Conservation (phyloP, 2,113 vertebrate genomes). For the Lepisosteus oculatus region DNA sequence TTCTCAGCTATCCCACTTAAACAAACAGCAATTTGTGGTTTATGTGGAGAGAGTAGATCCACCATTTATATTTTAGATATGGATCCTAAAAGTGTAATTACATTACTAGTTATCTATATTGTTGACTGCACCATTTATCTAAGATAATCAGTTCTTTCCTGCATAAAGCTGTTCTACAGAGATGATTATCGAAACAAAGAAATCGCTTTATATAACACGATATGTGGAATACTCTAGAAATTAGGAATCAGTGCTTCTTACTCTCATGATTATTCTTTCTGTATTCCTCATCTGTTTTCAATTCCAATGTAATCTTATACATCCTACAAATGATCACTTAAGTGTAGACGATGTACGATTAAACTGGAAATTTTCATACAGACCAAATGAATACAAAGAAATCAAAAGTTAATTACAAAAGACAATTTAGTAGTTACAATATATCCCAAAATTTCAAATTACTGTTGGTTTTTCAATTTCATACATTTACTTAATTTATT, state of each 20-base stretch:
- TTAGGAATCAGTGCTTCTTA: neutral
- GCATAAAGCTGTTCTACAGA: too few species aligned
- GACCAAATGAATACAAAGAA: conserved; percentile 6
- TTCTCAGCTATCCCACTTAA: too few species aligned
- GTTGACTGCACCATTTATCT: too few species aligned
- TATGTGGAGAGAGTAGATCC: too few species aligned
- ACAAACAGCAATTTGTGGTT: too few species aligned
- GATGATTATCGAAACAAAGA: neutral
- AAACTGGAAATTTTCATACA: neutral
- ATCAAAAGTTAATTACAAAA: conserved; percentile 4
- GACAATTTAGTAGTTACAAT: conserved; percentile 5
- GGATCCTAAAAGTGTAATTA: too few species aligned
- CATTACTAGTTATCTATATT: too few species aligned
- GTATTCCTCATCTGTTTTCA: too few species aligned
- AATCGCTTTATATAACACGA: neutral
- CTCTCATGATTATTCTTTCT: neutral
- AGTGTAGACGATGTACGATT: neutral
- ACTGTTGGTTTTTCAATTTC: conserved; percentile 6
- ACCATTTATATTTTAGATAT: too few species aligned
- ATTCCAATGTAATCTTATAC: too few species aligned
- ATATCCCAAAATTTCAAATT: neutral
- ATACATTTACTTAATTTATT: neutral
- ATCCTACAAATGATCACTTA: too few species aligned
- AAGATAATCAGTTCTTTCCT: too few species aligned
- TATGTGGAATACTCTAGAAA: neutral